Evolutionary conservation across 2,113 vertebrate species (phyloP), one percentile per base, ranked within the genome.

Genomic region (Notarius quadriscutis): DNA sequence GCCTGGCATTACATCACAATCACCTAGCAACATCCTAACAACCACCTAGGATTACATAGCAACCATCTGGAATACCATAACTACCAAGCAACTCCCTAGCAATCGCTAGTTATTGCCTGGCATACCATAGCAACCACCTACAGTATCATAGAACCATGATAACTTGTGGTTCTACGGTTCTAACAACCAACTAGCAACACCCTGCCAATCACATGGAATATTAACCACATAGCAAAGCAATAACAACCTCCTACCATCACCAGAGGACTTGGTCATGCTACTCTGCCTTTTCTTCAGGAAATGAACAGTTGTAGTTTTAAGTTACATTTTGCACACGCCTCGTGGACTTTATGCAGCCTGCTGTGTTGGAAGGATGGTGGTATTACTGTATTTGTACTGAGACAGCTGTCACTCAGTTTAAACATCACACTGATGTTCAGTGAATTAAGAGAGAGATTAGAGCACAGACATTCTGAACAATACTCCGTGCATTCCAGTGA

Each of bases 321-420:
- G 25, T 78, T 15, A 25, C 25, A 27, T 78, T 20, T 7, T 20
- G 20, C 78, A 83, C 80, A 53, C 25, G 86, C 62, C 58, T 63
- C 63, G 77, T 74, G 27, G 71, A 51, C 48, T 77, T 75, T 77
- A 27, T 41, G 55, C 63, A 72, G 18, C 25, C 50, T 69, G 30
- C 34, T 58, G 69, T 58, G 27, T 80, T 71, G 71, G 15, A 84
- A 58, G 78, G 30, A 57, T 62, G 63, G 51, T 86, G 74, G 78
- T 83, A 62, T 53, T 41, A 41, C 41, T 41, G 41, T 81, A 62
- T 57, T 75, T 7, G n/a, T 77, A 20, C 50, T 51, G 25, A 87
- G 77, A 71, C n/a, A 17, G 18, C 69, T 41, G 50, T 81, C 90
- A 77, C 71, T 87, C 57, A 74, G 25, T 48, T 48, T 79, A 50